Base-by-base conservation (phyloP, 2,888 invertebrate species). In the Polyommatus iphigenia region DNA sequence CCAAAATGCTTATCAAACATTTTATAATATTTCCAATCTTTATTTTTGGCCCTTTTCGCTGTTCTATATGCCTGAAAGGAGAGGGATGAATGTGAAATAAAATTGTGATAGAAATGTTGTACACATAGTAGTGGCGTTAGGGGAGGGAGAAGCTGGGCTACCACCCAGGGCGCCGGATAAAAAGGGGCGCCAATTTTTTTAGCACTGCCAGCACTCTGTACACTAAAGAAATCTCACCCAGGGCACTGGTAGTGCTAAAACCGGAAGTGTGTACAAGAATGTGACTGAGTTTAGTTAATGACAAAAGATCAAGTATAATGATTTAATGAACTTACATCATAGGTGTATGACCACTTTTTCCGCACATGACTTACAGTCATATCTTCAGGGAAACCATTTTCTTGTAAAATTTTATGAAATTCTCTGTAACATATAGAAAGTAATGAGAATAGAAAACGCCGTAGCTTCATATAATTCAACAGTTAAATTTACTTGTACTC, bases 321-420 rank as follows among this genome's bases (percentile, higher is more conserved):
- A 0, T 41, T 10, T 50, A 54, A 54, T 5, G 50, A 5, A 90
- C 93, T 90, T 85, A 94, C 94, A 87, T 94, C 93, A 88, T 90
- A 93, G 72, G 90, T 91, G 78, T 92, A 93, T 41, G 89, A 88
- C 94, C 94, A 94, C 81, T 94, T 94, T 82, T 92, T 94, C 76
- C 94, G 87, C 2, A 94, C 89, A 86, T 93, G 92, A 50, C 88
- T 87, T 36, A 93, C 80, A 18, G 91, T 90, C 87, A 94, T 91
- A 81, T 91, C 88, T 80, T 86, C 84, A 32, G 94, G 94, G 81
- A 93, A 94, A 24, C 92, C 94, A 86, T 90, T 90, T 59, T 91
- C 86, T 76, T 90, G 80, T 41, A 94, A 85, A 76, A 94, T 87
- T 83, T 89, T 88, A 79, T 88, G 85, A 81, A 94, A 93, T 78